Base-by-base conservation (phyloP, 2,888 invertebrate genomes). In the Oxycera nigricornis region DNA sequence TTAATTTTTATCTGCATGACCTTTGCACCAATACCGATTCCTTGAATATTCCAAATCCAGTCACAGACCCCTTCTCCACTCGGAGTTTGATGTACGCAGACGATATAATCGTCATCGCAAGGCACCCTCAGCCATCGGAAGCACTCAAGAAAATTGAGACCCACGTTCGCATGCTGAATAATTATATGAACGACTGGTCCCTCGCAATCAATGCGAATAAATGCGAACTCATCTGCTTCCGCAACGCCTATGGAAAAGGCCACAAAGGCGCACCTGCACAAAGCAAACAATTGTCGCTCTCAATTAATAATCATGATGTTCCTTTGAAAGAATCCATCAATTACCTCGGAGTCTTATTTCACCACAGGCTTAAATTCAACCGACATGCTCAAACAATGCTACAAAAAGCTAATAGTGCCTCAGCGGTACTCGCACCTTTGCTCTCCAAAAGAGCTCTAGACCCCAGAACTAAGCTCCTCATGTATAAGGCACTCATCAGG, bases 401-500 rank as follows among this genome's bases (percentile, higher is more conserved):
- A 9, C 7, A 9, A 2, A 72, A 72, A 55, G 72, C 72, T 1
- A 22, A 11, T 9, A 26, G 17, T 1, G 73, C 73, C 1, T 2
- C 22, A 4, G 9, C 1, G 9, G 22, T 2, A 11, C 65, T 73
- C 1, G 14, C 6, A 2, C 17, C 28, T 6, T 35, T 73, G 6
- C 30, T 73, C 41, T 11, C 31, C 1, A 20, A 22, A 2, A 28
- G 17, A 11, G 39, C 30, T 20, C 31, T 62, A 2, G 1, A 2
- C n/a, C 14, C 4, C 20, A 68, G 28, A 17, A 41, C 61, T 1
- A 74, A 74, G 57, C 14, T 50, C 1, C 52, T 74, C 2, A 61
- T 74, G n/a, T 72, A 74, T 31, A 74, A 74, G 35, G 59, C 68
- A 17, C 62, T 74, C 1, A 74, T 74, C 20, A 41, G 62, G 6